Base-by-base conservation (phyloP, 2,113 vertebrate genomes). In the Myrmecophaga tridactyla region DNA sequence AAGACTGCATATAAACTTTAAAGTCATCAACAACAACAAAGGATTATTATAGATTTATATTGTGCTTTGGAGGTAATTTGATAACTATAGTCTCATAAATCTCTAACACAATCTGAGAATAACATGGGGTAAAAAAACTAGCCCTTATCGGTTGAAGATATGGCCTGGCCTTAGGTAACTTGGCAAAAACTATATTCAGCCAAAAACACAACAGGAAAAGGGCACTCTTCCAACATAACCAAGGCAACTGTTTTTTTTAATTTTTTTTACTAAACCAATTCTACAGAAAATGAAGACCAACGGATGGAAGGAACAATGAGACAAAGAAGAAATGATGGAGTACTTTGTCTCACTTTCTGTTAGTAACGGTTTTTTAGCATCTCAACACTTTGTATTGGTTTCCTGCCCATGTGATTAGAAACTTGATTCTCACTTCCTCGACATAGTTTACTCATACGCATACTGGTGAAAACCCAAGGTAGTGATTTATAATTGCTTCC, bases 401-500 rank as follows among this genome's bases (percentile, higher is more conserved):
- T 91, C 95, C 80, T 82, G 92, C 62, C 65, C 56, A 14, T 21
- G 81, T 31, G 94, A 58, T 53, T 20, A 20, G 69, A 17, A 15
- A 41, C 58, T 86, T 18, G 43, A 58, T 43, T 76, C 34, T 82
- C 53, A 91, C 96, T 94, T 95, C 92, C 76, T 41, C 5, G 12
- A 18, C 48, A 12, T 12, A 0, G n/a, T 17, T 75, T 2, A 21
- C 39, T 75, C 62, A 1, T 2, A 21, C 39, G 69, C 62, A 1
- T 7, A 1, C 0, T 2, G 23, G 36, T 4, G 41, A 29, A 48
- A 36, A 73, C 73, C 85, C 39, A 2, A 2, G 39, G 65, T 29
- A 46, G 41, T 1, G 9, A 41, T 6, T 58, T 31, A 15, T 0
- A 10, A 27, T 1, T 4, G 48, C 86, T 89, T 95, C 77, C 73